phyloP scores from a whole-genome alignment of 1,140 invertebrate genomes.

The Wiebesia pumilae region DNA sequence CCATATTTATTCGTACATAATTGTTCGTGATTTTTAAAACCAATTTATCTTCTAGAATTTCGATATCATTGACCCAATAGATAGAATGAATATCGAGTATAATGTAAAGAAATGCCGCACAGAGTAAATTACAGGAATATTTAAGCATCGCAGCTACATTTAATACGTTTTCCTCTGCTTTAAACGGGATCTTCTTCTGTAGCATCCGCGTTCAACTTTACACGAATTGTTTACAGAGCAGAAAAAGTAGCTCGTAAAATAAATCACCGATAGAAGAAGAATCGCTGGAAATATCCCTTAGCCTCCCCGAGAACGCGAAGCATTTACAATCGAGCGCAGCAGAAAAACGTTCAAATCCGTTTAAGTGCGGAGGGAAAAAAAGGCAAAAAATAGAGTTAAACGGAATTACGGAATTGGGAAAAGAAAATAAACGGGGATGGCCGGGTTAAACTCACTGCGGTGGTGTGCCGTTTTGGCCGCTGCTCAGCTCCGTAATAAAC shows the following conservation, averaged over 20 bases:
- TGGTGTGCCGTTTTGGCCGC: constrained; percentile 79
- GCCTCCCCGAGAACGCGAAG: background rate
- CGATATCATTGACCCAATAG: no score
- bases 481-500: constrained; percentile 92
- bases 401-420: background rate
- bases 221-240: background rate
- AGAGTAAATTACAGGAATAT: background rate
- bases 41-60: no score
- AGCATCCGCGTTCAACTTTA: background rate
- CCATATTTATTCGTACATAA: no score
- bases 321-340: background rate
- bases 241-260: background rate
- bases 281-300: background rate
- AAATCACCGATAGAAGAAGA: background rate
- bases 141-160: background rate
- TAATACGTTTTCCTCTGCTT: background rate
- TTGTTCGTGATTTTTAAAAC: no score
- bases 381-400: background rate
- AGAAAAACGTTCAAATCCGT: background rate
- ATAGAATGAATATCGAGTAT: no score
- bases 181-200: background rate
- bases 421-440: background rate
- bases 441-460: constrained; percentile 62
- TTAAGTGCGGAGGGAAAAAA: background rate
- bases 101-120: background rate